A percentile compares a stretch with the other conserved stretches of the same genome.
phyloP scores from a whole-genome alignment of 1,140 invertebrate species.

The Scaptomyza hsui region DNA sequence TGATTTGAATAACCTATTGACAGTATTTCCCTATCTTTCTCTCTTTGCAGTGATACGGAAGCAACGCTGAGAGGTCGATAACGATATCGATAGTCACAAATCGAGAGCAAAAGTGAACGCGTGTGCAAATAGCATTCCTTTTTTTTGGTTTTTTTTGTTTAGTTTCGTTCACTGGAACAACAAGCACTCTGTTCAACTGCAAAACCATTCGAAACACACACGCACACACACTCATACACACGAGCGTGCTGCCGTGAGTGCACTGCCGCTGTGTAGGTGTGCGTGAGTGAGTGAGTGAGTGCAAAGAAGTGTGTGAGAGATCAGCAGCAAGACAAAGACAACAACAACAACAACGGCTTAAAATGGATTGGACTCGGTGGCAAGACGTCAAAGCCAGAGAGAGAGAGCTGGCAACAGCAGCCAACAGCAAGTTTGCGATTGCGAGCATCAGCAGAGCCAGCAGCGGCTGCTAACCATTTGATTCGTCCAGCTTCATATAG shows the following conservation, averaged over 20 bases:
- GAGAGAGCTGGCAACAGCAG: constrained; percentile 71
- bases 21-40: not conserved
- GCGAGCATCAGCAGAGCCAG: constrained; percentile 61
- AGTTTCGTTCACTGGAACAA: constrained; percentile 9
- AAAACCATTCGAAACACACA: not conserved
- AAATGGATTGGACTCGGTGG: constrained; percentile 84
- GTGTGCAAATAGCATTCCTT: constrained; percentile 10
- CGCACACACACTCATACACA: constrained; percentile 2
- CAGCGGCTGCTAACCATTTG: constrained; percentile 74
- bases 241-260: not conserved
- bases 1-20: no score
- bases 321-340: no score
- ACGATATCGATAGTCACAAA: not conserved
- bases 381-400: constrained; percentile 73
- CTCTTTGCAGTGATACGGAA: constrained; percentile 28
- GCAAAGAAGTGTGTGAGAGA: not conserved
- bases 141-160: constrained; percentile 47
- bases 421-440: constrained; percentile 43
- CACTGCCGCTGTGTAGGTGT: constrained; percentile 33
- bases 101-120: constrained; percentile 12
- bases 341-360: constrained; percentile 31
- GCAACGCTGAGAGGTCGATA: not conserved
- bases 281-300: constrained; percentile 40
- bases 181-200: not conserved
- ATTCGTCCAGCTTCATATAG: constrained; percentile 56